Conservation (phyloP, 2,113 vertebrate species). For the Pseudorectes ferrugineus region DNA sequence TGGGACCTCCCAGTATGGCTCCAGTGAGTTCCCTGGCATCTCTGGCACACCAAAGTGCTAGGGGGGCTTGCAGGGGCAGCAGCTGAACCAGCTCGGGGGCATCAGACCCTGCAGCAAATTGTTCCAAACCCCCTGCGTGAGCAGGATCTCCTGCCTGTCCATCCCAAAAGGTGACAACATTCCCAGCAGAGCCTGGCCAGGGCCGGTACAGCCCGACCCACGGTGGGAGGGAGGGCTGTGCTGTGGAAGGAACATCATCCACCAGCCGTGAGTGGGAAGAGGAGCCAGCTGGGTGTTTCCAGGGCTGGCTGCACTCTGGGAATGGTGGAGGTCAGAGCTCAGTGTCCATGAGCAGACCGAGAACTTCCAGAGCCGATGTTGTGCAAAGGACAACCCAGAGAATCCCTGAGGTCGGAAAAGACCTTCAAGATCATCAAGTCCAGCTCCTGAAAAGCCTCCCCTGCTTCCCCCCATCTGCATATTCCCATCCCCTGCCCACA, state of each 20-base stretch:
- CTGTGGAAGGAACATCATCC: background rate
- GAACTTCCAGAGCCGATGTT: accelerated
- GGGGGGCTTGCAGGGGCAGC: background rate
- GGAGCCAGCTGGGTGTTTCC: background rate
- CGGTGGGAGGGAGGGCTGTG: background rate
- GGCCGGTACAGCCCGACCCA: accelerated
- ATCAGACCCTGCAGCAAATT: background rate
- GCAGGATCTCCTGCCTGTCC: background rate
- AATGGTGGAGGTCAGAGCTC: background rate
- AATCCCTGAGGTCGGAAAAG: background rate
- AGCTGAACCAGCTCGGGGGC: background rate
- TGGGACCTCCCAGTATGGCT: background rate
- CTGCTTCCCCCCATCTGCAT: slow-evolving; percentile 32
- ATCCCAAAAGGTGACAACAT: accelerated
- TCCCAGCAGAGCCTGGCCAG: accelerated
- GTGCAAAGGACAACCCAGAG: background rate
- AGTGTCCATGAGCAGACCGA: accelerated
- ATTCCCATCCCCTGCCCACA: background rate
- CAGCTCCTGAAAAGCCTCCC: slow-evolving; percentile 40
- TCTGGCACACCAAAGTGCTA: background rate
- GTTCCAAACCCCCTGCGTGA: background rate
- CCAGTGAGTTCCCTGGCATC: background rate
- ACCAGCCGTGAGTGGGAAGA: accelerated
- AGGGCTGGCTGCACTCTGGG: background rate
- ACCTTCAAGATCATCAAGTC: background rate